Conservation (phyloP, 2,888 invertebrate species). For the Polydrusus pterygomalis region DNA sequence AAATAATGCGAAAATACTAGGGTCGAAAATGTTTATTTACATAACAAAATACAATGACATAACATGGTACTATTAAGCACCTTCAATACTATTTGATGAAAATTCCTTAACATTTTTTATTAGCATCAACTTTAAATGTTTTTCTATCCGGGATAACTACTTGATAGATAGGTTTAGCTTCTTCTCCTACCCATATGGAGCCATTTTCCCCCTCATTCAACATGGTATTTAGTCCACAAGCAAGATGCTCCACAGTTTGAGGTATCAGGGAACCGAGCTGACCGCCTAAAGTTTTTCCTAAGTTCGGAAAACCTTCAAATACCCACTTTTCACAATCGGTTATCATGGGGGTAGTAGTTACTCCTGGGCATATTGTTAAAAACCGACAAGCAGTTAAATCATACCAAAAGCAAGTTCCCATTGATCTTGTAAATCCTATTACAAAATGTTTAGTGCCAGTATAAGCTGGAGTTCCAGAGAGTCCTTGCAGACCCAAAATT, state of each 20-base stretch:
- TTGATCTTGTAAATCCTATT: constrained; percentile 73
- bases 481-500: constrained; percentile 74
- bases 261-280: constrained; percentile 63
- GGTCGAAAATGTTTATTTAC: too few relatives aligned
- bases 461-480: constrained; percentile 75
- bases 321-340: constrained; percentile 60
- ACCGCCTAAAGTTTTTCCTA: constrained; percentile 58
- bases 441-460: constrained; percentile 77
- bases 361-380: constrained; percentile 70
- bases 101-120: too few relatives aligned
- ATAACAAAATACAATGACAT: too few relatives aligned
- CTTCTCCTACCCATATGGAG: constrained; percentile 73
- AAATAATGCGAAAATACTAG: too few relatives aligned
- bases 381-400: constrained; percentile 68
- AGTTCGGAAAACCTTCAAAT: constrained; percentile 56
- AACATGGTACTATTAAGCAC: too few relatives aligned
- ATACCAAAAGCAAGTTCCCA: constrained; percentile 66
- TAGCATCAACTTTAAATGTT: constrained; percentile 29
- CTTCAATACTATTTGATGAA: too few relatives aligned
- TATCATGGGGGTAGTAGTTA: constrained; percentile 67
- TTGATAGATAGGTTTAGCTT: constrained; percentile 51
- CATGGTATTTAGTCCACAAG: constrained; percentile 60
- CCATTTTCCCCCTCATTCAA: constrained; percentile 71
- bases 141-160: constrained; percentile 52
- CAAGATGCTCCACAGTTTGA: constrained; percentile 63